Evolutionary conservation across 2,888 invertebrate species (phyloP).

Genomic region (Cryptophagus acutangulus): DNA sequence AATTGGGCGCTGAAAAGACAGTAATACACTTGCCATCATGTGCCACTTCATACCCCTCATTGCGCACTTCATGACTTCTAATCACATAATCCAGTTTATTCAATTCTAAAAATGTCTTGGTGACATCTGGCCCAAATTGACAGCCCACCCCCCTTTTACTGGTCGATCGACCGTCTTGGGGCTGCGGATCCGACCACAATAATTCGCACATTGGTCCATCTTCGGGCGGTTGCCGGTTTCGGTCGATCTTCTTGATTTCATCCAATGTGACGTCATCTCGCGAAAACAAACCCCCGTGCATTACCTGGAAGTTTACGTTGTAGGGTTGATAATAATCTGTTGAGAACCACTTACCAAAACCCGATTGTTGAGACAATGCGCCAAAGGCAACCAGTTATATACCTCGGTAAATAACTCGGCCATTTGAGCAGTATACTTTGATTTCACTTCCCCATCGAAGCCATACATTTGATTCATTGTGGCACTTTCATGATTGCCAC

Average conservation of each 20-base stretch:
- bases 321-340: slow-evolving; percentile 4
- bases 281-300: slow-evolving; percentile 98
- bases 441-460: slow-evolving; percentile 96
- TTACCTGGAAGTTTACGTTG: slow-evolving; percentile 57
- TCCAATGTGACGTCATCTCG: slow-evolving; percentile 89
- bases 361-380: slow-evolving; percentile 87
- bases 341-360: slow-evolving; percentile 57
- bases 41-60: slow-evolving; percentile 90
- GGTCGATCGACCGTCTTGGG: slow-evolving; percentile 78
- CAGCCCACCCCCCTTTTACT: slow-evolving; percentile 97
- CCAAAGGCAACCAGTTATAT: slow-evolving; percentile 94
- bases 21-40: slow-evolving; percentile 97
- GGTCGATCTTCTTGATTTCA: slow-evolving; percentile 81
- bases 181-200: slow-evolving; percentile 98
- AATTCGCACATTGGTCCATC: slow-evolving; percentile 96
- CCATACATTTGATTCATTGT: slow-evolving; percentile 99
- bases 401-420: slow-evolving; percentile 97
- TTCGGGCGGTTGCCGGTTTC: slow-evolving; percentile 96
- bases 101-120: slow-evolving; percentile 71
- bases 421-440: slow-evolving; percentile 94
- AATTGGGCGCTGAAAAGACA: slow-evolving; percentile 99
- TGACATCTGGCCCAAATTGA: slow-evolving; percentile 98
- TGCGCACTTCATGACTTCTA: slow-evolving; percentile 96
- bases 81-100: slow-evolving; percentile 93
- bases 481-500: slow-evolving; percentile 98